phyloP scores from a whole-genome alignment of 2,113 vertebrate genomes.

The Laterallus jamaicensis region DNA sequence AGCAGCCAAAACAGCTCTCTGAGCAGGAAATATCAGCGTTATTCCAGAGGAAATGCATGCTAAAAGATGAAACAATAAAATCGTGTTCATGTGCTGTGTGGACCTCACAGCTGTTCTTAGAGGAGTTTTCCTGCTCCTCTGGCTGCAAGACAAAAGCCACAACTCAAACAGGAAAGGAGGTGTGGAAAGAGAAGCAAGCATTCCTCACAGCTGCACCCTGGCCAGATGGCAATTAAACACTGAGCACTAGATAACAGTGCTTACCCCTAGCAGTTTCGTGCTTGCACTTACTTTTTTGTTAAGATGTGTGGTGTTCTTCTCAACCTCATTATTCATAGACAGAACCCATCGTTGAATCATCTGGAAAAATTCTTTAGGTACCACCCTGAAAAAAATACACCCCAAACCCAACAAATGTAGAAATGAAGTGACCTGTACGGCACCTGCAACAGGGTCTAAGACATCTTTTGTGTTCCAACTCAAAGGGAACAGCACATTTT shows the following conservation, averaged over 20 bases:
- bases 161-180: background rate
- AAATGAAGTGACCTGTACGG: background rate
- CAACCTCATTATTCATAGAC: conserved; percentile 39
- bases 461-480: background rate
- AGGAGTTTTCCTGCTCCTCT: background rate
- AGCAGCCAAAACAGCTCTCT: background rate
- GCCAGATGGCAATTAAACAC: background rate
- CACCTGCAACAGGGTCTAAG: background rate
- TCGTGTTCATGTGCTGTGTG: background rate
- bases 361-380: conserved; percentile 27
- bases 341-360: conserved; percentile 63
- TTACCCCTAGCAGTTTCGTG: background rate
- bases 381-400: background rate
- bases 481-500: background rate
- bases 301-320: conserved; percentile 50
- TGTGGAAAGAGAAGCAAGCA: background rate
- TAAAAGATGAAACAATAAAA: background rate
- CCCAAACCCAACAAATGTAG: background rate
- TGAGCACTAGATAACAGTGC: background rate
- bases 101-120: background rate
- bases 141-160: conserved; percentile 4
- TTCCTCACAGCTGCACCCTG: background rate
- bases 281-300: conserved; percentile 49
- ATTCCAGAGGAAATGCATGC: background rate
- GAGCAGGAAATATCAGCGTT: background rate